phyloP scores from a whole-genome alignment of 2,888 invertebrate genomes.

The Parasteatoda lunata region DNA sequence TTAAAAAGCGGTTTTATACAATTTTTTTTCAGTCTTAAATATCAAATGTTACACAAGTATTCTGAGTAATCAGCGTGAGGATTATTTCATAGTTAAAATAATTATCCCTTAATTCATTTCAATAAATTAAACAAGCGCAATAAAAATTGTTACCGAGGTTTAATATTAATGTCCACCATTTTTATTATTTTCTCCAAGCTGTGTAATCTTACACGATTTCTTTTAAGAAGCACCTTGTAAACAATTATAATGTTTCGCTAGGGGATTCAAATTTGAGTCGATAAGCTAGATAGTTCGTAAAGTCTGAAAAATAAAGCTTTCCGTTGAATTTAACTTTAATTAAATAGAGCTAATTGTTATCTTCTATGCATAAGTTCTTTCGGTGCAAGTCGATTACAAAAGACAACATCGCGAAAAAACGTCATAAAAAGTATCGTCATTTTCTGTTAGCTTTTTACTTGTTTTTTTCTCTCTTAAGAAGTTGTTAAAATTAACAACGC shows the following conservation, averaged over 20 bases:
- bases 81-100: not conserved
- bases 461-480: conserved; percentile 8
- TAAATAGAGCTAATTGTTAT: conserved; percentile 63
- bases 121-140: not conserved
- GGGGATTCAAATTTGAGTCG: conserved; percentile 19
- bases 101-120: not conserved
- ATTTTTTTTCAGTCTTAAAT: too few species aligned
- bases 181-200: not conserved
- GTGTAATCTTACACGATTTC: not conserved
- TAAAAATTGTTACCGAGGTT: not conserved
- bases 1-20: too few species aligned
- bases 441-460: conserved; percentile 25
- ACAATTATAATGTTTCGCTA: conserved; percentile 30
- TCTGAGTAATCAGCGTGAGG: too few species aligned
- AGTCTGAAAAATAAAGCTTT: conserved; percentile 4
- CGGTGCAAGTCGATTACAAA: conserved; percentile 44
- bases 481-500: conserved; percentile 60
- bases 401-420: conserved; percentile 25
- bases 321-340: conserved; percentile 51
- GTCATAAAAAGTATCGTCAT: conserved; percentile 17
- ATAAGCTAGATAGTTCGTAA: conserved; percentile 23
- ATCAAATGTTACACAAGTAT: too few species aligned
- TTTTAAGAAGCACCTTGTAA: conserved; percentile 9
- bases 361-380: conserved; percentile 25
- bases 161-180: not conserved